Base-by-base conservation (phyloP, 1,140 invertebrate genomes). In the Drosophila suzukii region DNA sequence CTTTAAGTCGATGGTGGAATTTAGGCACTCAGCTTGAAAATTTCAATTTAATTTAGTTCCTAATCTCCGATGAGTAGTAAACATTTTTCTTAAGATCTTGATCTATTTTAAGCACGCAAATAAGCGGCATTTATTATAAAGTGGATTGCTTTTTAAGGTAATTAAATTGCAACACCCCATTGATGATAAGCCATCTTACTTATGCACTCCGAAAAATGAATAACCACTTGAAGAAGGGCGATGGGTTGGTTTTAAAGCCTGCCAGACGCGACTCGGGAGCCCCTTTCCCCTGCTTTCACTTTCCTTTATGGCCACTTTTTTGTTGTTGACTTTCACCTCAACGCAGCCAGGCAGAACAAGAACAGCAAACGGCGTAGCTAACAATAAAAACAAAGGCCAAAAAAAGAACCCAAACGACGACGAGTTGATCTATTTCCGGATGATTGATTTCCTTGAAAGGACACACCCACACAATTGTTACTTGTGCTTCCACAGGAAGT, bases 371-470 rank as follows among this genome's bases (percentile, higher is more conserved):
- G 15, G 59, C 47, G 43, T 46, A 30, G 34, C 13, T 58, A 61
- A 74, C 72, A 80, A 79, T 61, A 77, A 80, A 80, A 85, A 80
- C 81, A 85, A 84, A 81, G 57, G 30, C 73, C 46, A 65, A 67
- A 75, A 73, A 73, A 70, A 66, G 15, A 65, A 76, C 50, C 4
- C 60, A 58, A 58, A 27, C 5, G 27, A 46, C 77, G 56, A 70
- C 67, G 73, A 75, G 60, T 86, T 78, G 82, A 85, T 85, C 82
- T 85, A 86, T 85, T 85, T 85, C 82, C 63, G 80, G 76, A 88
- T 88, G 83, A 88, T 88, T 89, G 83, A 89, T 88, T 88, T 89
- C 56, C 63, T 80, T 67, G 72, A 38, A 74, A 49, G 32, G 47
- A 65, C 61, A 66, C 65, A 55, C 46, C 70, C 67, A 78, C 63